Percentiles rank a stretch among this genome's conserved stretches.
These are phyloP conservation scores for Apis dorsata DNA, from an alignment of 1,140 invertebrate genomes.

Conservation along the genomic window DNA sequence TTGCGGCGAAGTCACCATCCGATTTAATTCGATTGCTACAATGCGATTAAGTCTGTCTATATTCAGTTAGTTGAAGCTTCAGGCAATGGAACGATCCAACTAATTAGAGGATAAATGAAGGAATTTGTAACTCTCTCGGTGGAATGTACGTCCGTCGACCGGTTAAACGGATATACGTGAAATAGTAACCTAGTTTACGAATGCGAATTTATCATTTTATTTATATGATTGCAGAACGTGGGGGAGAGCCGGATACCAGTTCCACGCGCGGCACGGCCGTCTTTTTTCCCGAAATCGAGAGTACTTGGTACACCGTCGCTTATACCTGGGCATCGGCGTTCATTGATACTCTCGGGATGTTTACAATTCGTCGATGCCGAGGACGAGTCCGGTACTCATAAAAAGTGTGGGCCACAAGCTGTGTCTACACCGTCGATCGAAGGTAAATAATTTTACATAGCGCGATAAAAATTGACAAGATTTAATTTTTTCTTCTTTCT, in stretches of 20 bases:
- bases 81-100: not conserved
- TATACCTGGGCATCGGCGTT: constrained; percentile 56
- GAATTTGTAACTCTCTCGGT: constrained; percentile 22
- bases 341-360: constrained; percentile 61
- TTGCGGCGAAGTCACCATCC: not conserved
- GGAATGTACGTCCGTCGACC: not conserved
- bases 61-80: constrained; percentile 32
- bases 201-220: not conserved
- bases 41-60: constrained; percentile 14
- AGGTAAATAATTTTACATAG: constrained; percentile 15
- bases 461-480: not conserved
- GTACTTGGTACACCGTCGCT: constrained; percentile 62
- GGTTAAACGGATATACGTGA: not conserved
- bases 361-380: constrained; percentile 59
- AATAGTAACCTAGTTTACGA: constrained; percentile 14
- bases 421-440: constrained; percentile 55
- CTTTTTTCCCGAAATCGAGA: constrained; percentile 72
- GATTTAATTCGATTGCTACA: constrained; percentile 22
- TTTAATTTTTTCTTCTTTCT: not conserved
- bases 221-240: constrained; percentile 67
- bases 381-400: constrained; percentile 47
- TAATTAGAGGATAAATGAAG: constrained; percentile 33
- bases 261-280: constrained; percentile 71
- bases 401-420: constrained; percentile 39
- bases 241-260: constrained; percentile 75